Percentiles rank a stretch among this genome's conserved stretches.
Evolutionary conservation across 2,113 vertebrate genomes (phyloP).

Genomic region (Xiphorhynchus elegans): DNA sequence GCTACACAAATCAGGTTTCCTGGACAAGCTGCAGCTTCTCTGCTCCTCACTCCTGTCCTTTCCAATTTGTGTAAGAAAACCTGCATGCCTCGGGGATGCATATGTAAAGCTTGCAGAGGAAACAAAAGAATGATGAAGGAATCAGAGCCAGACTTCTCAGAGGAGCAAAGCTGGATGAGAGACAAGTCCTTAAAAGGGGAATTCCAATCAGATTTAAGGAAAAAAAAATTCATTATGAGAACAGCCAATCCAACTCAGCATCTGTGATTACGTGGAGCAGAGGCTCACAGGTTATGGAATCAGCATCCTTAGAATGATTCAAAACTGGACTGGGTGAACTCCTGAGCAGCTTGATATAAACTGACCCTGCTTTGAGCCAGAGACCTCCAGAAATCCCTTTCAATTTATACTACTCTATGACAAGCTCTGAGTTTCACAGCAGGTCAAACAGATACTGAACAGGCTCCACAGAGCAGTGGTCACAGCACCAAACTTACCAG

Average conservation of each 20-base stretch:
- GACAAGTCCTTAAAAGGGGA: background rate
- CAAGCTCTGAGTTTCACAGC: background rate
- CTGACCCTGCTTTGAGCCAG: background rate
- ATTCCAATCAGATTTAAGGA: background rate
- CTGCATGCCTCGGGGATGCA: slow-evolving; percentile 22
- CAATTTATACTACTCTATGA: rapidly evolving
- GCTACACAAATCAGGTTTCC: background rate
- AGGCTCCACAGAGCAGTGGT: background rate
- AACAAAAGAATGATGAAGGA: background rate
- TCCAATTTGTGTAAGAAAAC: background rate
- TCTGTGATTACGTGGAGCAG: background rate
- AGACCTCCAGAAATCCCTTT: background rate
- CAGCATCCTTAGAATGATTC: background rate
- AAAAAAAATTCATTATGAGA: too few relatives aligned
- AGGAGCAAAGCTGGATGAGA: background rate
- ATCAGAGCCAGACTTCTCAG: background rate
- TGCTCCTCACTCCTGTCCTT: background rate
- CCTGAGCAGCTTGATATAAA: background rate
- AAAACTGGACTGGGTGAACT: background rate
- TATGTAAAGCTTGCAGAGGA: background rate
- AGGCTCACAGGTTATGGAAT: background rate
- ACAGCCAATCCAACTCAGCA: background rate
- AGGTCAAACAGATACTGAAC: background rate
- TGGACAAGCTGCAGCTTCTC: slow-evolving; percentile 23
- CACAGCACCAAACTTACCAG: background rate